Base-by-base conservation (phyloP, 2,888 invertebrate species). In the Luperina testacea region DNA sequence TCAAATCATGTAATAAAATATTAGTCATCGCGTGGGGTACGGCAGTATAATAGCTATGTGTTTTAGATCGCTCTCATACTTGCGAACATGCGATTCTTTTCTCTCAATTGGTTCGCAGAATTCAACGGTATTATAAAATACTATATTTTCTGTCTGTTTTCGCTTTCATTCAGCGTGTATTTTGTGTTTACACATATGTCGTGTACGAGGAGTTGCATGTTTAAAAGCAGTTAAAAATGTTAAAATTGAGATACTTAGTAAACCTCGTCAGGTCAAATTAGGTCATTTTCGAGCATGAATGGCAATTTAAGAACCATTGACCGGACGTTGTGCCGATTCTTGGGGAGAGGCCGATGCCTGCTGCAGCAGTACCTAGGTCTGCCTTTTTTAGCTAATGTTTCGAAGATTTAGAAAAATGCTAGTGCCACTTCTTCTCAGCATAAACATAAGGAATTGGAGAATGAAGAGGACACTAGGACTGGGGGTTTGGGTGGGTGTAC, bases 11-110 rank as follows among this genome's bases (percentile, higher is more conserved):
- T 70, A 27, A 51, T 48, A 57, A 38, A 77, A 57, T 68, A 78
- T 57, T 15, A 1, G 27, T 42, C 27, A 65, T 86, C 80, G 84
- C 80, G 80, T 86, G 84, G 48, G n/a, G 6, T 61, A 65, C 72
- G 42, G 38, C 75, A 63, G 74, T 84, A 74, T 75, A 69, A 51
- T 48, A 65, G 64, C 53, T 72, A 74, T 79, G 42, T 86, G 74
- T 74, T 83, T 68, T 72, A 81, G 81, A 88, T 86, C 65, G 48
- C 77, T 75, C 77, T 77, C 53, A 83, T 86, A 75, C 42, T 53
- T 38, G 48, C 32, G 63, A 80, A 68, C 85, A 85, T 86, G 85
- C 85, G 67, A 85, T 72, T 64, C 57, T 76, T 78, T 84, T 78
- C 70, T 80, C 69, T 64, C 75, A 79, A 81, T 82, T 20, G 53